Conservation (phyloP, 2,113 vertebrate species). For the Rousettus leschenaultii region DNA sequence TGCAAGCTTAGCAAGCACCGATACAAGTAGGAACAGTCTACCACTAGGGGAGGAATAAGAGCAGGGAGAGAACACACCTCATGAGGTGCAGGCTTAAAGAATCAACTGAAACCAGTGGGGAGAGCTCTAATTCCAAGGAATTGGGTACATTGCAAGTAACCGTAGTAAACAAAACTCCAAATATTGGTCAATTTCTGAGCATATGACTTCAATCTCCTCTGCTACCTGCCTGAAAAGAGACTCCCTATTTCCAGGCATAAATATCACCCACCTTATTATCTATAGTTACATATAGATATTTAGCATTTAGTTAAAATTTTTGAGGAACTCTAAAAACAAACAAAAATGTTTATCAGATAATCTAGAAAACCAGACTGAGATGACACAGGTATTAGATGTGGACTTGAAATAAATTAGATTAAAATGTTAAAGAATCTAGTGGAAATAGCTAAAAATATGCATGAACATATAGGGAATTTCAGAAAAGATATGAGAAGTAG, state of each 20-base stretch:
- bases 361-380: neutral
- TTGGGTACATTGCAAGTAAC: neutral
- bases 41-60: neutral
- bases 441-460: neutral
- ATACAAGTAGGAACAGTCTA: neutral
- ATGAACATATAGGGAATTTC: neutral
- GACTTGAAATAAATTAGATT: neutral
- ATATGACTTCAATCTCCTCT: neutral
- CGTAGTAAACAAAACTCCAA: neutral
- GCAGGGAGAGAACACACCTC: neutral
- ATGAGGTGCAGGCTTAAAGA: neutral
- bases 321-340: neutral
- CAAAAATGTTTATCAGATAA: neutral
- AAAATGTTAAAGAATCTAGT: neutral
- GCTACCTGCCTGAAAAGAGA: neutral
- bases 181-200: neutral
- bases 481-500: neutral
- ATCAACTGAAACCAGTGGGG: neutral
- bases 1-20: neutral
- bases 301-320: neutral
- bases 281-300: neutral
- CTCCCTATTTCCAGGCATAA: neutral
- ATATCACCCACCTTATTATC: neutral
- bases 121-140: neutral
- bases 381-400: neutral